A percentile compares a stretch with the other conserved stretches of the same genome.
Conservation (phyloP, 1,140 invertebrate species). For the Hetaerina americana region DNA sequence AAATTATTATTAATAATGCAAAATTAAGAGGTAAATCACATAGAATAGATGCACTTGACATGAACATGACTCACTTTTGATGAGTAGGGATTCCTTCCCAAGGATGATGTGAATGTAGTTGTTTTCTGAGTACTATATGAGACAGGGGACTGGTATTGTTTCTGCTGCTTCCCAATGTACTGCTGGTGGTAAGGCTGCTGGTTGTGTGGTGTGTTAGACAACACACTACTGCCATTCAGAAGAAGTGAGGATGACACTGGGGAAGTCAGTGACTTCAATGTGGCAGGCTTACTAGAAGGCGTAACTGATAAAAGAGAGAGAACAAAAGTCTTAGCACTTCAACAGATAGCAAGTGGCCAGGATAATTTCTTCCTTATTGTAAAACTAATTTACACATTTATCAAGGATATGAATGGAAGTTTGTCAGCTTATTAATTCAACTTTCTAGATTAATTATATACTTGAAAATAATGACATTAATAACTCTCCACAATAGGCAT, state of each 20-base stretch:
- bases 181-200: neutral
- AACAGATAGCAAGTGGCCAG: no score
- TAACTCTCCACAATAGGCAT: no score
- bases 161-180: neutral
- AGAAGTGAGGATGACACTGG: constrained; percentile 56
- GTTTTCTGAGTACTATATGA: neutral
- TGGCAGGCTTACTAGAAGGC: neutral
- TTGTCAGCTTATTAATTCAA: no score
- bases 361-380: no score
- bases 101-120: neutral
- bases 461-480: no score
- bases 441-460: no score
- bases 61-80: neutral
- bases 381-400: no score
- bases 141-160: neutral
- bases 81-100: neutral
- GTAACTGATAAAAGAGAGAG: neutral
- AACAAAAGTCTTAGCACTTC: no score
- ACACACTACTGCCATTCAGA: constrained; percentile 38
- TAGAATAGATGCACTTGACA: no score
- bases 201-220: constrained; percentile 27
- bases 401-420: no score
- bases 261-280: constrained; percentile 49
- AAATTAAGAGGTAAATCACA: no score
- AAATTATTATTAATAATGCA: no score